Base-by-base conservation (phyloP, 2,797 vertebrate genomes). In the Hippopotamyrus pictus region DNA sequence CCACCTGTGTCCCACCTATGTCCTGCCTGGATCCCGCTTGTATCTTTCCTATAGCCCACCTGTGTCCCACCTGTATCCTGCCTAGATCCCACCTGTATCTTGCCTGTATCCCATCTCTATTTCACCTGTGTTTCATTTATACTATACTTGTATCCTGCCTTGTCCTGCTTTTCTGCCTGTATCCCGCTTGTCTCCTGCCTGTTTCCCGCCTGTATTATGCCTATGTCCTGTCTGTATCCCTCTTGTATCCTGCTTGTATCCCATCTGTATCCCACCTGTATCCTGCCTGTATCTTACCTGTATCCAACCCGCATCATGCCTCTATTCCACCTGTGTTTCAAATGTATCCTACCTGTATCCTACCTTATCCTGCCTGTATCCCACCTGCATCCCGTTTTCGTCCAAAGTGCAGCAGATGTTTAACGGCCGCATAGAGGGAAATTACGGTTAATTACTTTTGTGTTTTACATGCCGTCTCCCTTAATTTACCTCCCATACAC, bases 361-460 rank as follows among this genome's bases (percentile, higher is more conserved):
- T 9, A 1, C 46, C 46, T 48, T 53, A 5, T 53, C 51, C 29
- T 11, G 33, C 6, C 37, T 17, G 5, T 5, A 12, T 19, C 8
- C 37, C 0, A 0, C 79, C 41, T 83, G 41, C 3, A 41, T 29
- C 22, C 48, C 44, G 33, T 50, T 53, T 29, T 85, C n/a, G 11
- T 29, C n/a, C 48, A 85, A 85, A 85, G 82, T 46, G 44, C 44
- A 25, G 82, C 46, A 85, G 82, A 85, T 85, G 51, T 57, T 86
- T 53, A 54, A 57, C 51, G 48, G 33, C 85, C 12, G 12, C 85
- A 53, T 17, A 33, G 85, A 86, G 29, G 85, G 85, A 86, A 57
- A 57, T 86, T 86, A 53, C 51, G 17, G 85, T 86, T 86, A 86
- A 86, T 86, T 86, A 85, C 85, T 50, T 37, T n/a, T 33, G 51